A percentile compares a stretch with the other conserved stretches of the same genome.
phyloP scores from a whole-genome alignment of 2,113 vertebrate species.

The Sialia sialis region DNA sequence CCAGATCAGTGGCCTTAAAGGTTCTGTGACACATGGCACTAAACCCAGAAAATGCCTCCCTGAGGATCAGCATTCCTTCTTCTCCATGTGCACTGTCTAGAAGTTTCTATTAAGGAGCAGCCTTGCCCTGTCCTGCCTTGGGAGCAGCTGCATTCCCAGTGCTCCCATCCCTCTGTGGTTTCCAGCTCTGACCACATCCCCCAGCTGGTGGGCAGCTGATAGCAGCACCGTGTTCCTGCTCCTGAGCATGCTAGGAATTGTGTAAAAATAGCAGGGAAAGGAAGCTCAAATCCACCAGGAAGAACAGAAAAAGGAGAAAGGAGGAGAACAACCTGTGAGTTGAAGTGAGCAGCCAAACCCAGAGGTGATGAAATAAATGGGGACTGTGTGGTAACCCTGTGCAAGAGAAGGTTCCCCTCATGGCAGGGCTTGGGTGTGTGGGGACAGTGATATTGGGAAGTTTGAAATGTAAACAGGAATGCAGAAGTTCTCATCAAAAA shows the following conservation, averaged over 20 bases:
- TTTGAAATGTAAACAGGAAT: not conserved
- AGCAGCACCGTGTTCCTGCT: not conserved
- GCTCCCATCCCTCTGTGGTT: not conserved
- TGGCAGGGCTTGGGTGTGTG: not conserved
- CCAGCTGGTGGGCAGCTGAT: not conserved
- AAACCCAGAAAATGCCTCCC: not conserved
- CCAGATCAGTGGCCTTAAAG: not conserved
- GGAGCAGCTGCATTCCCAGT: rapidly evolving
- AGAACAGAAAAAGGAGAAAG: not conserved
- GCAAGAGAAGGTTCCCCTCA: not conserved
- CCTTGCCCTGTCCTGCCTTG: rapidly evolving
- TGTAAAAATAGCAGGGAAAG: not conserved
- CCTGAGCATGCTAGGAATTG: not conserved
- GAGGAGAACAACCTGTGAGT: not conserved
- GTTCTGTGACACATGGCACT: not conserved
- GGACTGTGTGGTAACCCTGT: not conserved
- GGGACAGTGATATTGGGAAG: not conserved
- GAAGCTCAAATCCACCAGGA: not conserved
- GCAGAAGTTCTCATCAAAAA: not conserved
- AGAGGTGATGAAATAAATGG: not conserved
- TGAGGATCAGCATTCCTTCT: not conserved
- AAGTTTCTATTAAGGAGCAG: rapidly evolving
- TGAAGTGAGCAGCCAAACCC: not conserved
- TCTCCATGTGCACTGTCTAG: rapidly evolving
- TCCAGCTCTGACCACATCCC: not conserved